Base-by-base conservation (phyloP, 2,888 invertebrate genomes). In the Diachrysia chrysitis region DNA sequence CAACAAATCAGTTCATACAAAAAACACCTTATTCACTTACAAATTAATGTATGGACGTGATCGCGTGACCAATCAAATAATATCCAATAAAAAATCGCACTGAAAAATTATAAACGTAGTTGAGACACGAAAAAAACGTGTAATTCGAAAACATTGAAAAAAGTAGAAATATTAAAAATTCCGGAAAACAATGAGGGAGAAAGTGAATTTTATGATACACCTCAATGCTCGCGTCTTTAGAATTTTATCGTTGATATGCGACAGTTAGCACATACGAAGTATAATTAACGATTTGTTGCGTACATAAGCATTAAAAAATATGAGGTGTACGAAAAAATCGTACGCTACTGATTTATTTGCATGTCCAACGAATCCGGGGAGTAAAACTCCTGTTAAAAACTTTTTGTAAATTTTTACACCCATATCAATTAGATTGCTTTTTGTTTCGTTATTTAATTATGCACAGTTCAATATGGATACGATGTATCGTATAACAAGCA, bases 201-300 rank as follows among this genome's bases (percentile, higher is more conserved):
- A 80, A 79, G 78, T 78, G 76, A 79, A 75, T 79, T 75, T 78
- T 61, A 76, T 76, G 61, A 77, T 74, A 78, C 81, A 80, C 71
- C 42, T 79, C 57, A 81, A 74, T 83, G 81, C 69, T 67, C 62
- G 51, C 60, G 54, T 48, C 57, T 35, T 58, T 14, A n/a, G n/a
- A n/a, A 7, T 61, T 23, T 58, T 64, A 51, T 59, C 48, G 58
- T 62, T 64, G 66, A 65, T 51, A 58, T 67, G 35, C 46, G 61
- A 55, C 55, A 21, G n/a, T 62, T 35, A 57, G 59, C n/a, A 57
- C 3, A 61, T 58, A 59, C 21, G n/a, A 42, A 51, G 16, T 32
- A 19, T 63, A 29, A 55, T 58, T 29, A 29, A 60, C 9, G 17
- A 32, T 58, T 9, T n/a, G 42, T 29, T 55, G 42, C 37, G 63